Conservation (phyloP, 2,888 invertebrate species). For the Eudasyphora cyanicolor region DNA sequence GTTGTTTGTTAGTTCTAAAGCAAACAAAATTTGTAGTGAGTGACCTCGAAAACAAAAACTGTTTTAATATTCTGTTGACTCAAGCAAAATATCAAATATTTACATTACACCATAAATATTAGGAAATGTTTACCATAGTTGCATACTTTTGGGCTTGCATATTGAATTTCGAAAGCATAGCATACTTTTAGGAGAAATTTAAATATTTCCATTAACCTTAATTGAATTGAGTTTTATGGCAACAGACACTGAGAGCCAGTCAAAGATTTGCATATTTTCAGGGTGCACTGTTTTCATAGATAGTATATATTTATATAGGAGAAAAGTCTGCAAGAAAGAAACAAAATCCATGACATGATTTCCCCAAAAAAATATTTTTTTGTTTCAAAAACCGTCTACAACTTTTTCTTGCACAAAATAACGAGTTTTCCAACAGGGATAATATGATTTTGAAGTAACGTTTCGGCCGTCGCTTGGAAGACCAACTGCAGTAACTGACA, state of each 20-base stretch:
- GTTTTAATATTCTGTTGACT: background rate
- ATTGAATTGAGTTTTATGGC: conserved; percentile 2
- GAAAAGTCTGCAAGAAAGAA: too few relatives aligned
- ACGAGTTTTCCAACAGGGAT: too few relatives aligned
- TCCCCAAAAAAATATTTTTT: too few relatives aligned
- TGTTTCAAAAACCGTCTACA: too few relatives aligned
- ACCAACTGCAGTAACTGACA: too few relatives aligned
- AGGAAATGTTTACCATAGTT: background rate
- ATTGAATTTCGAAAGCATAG: background rate
- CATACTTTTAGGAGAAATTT: background rate
- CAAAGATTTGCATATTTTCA: background rate
- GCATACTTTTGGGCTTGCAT: conserved; percentile 16
- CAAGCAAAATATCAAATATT: background rate
- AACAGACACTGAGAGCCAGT: background rate
- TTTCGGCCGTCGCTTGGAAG: too few relatives aligned
- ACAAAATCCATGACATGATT: too few relatives aligned
- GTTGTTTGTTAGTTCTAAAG: too few relatives aligned
- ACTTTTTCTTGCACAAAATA: too few relatives aligned
- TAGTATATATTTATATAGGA: background rate
- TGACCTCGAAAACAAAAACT: background rate
- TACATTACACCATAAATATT: background rate
- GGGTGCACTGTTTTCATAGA: background rate
- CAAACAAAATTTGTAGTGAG: background rate
- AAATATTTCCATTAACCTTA: conserved; percentile 18
- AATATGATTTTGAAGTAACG: too few relatives aligned